Base-by-base conservation (phyloP, 2,113 vertebrate species). In the Megaptera novaeangliae region DNA sequence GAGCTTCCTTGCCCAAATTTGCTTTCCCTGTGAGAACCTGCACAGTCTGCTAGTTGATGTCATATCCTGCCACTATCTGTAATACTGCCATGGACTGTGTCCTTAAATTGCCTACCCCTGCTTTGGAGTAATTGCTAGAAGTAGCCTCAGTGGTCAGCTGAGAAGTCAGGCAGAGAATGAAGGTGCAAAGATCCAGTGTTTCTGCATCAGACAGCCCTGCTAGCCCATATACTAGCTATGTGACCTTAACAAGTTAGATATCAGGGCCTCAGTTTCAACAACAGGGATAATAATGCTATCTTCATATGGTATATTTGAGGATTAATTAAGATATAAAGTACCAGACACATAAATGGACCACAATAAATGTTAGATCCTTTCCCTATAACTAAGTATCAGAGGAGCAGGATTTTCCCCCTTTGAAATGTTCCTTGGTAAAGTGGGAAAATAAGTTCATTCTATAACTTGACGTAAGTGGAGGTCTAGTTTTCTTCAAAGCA, bases 1-100 rank as follows among this genome's bases (percentile, higher is more conserved):
- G 15, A 96, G 23, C 59, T 52, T 77, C 18, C 77, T 84, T 95
- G 68, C 61, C 52, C 77, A 84, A 69, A 96, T 92, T 92, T 88
- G 34, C 39, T 69, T 44, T 94, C 14, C 52, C 36, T 84, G 39
- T 89, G 27, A 75, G 80, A 77, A 63, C 46, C 57, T 86, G 39
- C 31, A n/a, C 49, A 82, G 11, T 52, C 36, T 57, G 18, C 21
- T 52, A 39, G 18, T 66, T 68, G 20, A 75, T 75, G 25, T 52
- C 34, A 59, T 74, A 81, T 39, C 29, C 81, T 59, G 20, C 41
- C 25, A 49, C 34, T 87, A 20, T 74, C 46, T 83, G 1, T 72
- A 46, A 91, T 66, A 49, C 14, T 82, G 8, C 49, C 34, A 13
- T 44, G 29, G 44, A 36, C 49, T 83, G 3, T 88, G 29, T 69